Evolutionary conservation across 2,797 vertebrate species (phyloP), one percentile per base, ranked within the genome.

Genomic region (Sebastes iracundus): DNA sequence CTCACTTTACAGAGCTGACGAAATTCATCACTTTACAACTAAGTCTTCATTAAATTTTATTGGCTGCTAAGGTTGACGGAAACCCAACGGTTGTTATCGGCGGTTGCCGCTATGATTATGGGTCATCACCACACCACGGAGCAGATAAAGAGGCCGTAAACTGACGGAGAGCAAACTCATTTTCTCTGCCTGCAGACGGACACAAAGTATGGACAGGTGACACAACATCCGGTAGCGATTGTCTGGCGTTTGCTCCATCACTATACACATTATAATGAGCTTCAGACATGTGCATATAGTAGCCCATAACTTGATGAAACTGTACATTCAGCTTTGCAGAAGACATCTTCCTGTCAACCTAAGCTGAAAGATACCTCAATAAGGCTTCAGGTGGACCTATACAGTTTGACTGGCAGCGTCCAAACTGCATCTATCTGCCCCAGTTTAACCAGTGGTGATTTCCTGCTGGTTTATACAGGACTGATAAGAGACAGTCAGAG

Each of bases 41-140:
- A 80, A 85, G 58, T 88, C 84, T 89, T 94, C 87, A 94, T 94
- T 94, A 94, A 56, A 86, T 75, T 92, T 94, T 95, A 95, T 83
- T 76, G 80, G 75, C 79, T 23, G 83, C 53, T 85, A 61, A 80
- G 80, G 80, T 66, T 89, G 84, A 91, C 82, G 85, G 79, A 87
- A 93, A 90, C 88, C 82, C 59, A 65, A 25, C 80, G 8, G n/a
- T 32, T 76, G 77, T 87, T 94, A 90, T 91, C 88, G 71, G 77
- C 1, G 16, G 81, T 79, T 74, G 83, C 70, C 82, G 84, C 74
- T 30, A 75, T 82, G 88, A 94, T 94, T 90, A 88, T 79, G 14
- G 63, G 72, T 85, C 82, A 93, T 96, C 93, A 88, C 79, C 80
- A 91, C 87, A 89, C 83, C 55, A 79, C 20, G 66, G 72, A 62